Evolutionary conservation across 2,797 vertebrate species (phyloP).

Genomic region (Diplodus sargus): DNA sequence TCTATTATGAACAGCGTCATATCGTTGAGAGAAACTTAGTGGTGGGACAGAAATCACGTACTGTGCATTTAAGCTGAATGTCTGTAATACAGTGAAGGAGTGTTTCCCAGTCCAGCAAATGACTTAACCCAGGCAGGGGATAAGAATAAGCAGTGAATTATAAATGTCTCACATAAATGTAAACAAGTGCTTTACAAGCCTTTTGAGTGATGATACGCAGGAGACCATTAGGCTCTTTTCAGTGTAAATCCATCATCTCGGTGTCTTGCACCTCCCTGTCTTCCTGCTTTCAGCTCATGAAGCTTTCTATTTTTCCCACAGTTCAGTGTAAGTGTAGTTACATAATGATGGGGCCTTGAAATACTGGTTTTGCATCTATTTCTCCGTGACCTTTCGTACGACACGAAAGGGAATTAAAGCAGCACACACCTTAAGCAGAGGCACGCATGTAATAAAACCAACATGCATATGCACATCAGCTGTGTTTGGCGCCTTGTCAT

Average conservation of each 20-base stretch:
- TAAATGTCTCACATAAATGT: not conserved
- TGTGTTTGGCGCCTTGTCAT: conserved; percentile 2
- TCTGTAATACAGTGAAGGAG: not conserved
- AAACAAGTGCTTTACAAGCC: not conserved
- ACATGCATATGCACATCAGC: not conserved
- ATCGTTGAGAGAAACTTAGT: too few species aligned
- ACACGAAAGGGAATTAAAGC: not conserved
- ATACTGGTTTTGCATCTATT: conserved; percentile 2
- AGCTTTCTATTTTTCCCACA: not conserved
- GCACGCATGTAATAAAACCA: not conserved
- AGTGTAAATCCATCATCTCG: not conserved
- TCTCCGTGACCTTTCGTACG: not conserved
- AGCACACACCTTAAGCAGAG: not conserved
- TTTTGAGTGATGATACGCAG: not conserved
- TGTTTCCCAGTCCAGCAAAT: not conserved
- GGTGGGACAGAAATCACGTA: too few species aligned
- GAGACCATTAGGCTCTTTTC: not conserved
- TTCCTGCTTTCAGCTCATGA: not conserved
- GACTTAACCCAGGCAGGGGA: not conserved
- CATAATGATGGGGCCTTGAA: not conserved
- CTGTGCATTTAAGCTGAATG: not conserved
- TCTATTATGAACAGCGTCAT: too few species aligned
- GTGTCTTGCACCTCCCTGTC: not conserved
- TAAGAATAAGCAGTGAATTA: not conserved
- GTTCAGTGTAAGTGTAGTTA: not conserved